phyloP scores from a whole-genome alignment of 1,140 invertebrate genomes.

The Idris sp. region DNA sequence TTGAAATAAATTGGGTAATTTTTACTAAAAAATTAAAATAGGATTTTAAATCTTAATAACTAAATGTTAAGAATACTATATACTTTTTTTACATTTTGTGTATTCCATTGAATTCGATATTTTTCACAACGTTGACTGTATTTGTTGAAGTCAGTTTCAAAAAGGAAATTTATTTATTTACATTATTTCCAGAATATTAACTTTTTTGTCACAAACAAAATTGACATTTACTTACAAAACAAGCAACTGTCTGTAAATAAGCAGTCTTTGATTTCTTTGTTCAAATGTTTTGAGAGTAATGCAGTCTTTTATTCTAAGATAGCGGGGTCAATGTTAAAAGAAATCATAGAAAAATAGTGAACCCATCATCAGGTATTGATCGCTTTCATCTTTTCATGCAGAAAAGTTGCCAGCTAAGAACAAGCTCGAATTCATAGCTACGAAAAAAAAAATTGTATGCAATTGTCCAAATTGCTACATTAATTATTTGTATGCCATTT shows the following conservation, averaged over 20 bases:
- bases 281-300: slow-evolving; percentile 4
- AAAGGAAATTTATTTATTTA: no score
- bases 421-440: slow-evolving; percentile 10
- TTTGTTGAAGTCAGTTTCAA: no score
- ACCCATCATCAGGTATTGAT: slow-evolving; percentile 7
- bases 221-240: slow-evolving; percentile 1
- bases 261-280: slow-evolving; percentile 15
- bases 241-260: slow-evolving; percentile 10
- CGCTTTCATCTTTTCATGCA: slow-evolving; percentile 21
- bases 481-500: no score
- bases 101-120: no score
- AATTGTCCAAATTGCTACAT: no score
- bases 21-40: no score
- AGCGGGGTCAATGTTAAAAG: slow-evolving; percentile 1
- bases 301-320: slow-evolving; percentile 2
- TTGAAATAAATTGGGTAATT: slow-evolving; percentile 11
- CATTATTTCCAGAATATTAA: background rate
- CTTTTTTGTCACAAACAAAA: no score
- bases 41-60: no score
- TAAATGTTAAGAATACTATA: no score
- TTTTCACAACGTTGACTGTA: no score
- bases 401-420: background rate
- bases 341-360: slow-evolving; percentile 17
- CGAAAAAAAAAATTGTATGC: background rate
- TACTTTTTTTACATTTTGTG: no score